Evolutionary conservation across 2,888 invertebrate species (phyloP).

Genomic region (Drymonia ruficornis): DNA sequence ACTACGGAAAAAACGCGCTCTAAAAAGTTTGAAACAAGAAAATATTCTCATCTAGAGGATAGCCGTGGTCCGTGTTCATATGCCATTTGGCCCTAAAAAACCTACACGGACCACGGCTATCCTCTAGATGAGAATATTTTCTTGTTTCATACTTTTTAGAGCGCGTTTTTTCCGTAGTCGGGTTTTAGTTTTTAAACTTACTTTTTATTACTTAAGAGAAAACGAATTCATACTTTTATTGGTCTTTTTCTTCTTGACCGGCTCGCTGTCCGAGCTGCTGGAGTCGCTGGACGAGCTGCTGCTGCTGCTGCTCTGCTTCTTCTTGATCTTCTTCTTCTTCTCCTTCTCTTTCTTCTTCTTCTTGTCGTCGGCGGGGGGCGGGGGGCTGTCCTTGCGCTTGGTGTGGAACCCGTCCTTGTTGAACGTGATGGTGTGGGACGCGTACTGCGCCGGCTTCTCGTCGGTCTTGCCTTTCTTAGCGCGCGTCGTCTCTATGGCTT

Average conservation of each 20-base stretch:
- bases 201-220: too few species aligned
- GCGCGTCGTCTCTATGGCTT: constrained; percentile 85
- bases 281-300: constrained; percentile 57
- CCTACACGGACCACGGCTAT: too few species aligned
- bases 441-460: constrained; percentile 59
- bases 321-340: constrained; percentile 82
- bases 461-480: constrained; percentile 54
- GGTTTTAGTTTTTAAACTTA: too few species aligned
- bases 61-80: too few species aligned
- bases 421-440: constrained; percentile 77
- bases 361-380: constrained; percentile 62
- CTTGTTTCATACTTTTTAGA: too few species aligned
- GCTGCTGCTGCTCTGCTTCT: constrained; percentile 63
- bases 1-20: too few species aligned
- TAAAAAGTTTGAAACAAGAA: too few species aligned
- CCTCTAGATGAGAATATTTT: too few species aligned
- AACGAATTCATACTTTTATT: constrained; percentile 56
- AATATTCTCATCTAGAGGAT: too few species aligned
- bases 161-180: too few species aligned
- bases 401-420: constrained; percentile 79
- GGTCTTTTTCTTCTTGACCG: constrained; percentile 85
- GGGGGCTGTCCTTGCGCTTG: constrained; percentile 57
- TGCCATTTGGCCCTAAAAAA: too few species aligned
- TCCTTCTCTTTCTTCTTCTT: constrained; percentile 74
- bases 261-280: constrained; percentile 63